Conservation (phyloP, 2,113 vertebrate genomes). For the Ardeotis arabs region DNA sequence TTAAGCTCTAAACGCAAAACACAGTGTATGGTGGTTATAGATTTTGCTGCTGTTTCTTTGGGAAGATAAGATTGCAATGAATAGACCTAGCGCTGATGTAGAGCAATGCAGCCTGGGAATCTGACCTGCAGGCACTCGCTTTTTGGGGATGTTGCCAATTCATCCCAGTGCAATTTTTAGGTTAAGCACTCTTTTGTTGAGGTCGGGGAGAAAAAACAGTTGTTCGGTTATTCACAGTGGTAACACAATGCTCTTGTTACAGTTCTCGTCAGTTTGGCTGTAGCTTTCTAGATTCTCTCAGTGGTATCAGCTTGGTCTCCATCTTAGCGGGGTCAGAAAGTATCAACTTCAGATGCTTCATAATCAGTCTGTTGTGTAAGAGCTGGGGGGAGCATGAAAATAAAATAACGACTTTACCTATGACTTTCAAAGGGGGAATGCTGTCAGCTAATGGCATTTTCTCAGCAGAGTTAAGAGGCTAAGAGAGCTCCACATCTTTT, state of each 20-base stretch:
- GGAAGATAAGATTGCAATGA: not conserved
- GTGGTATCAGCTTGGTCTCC: not conserved
- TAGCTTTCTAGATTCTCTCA: not conserved
- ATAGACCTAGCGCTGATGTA: not conserved
- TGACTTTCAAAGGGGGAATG: constrained; percentile 31
- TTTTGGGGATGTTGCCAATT: not conserved
- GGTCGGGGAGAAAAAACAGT: not conserved
- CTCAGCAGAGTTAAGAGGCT: not conserved
- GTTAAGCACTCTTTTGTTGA: not conserved
- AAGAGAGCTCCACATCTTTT: not conserved
- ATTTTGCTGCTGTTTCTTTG: not conserved
- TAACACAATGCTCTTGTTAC: not conserved
- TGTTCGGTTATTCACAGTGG: not conserved
- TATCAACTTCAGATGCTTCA: not conserved
- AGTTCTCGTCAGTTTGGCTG: not conserved
- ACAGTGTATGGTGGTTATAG: not conserved
- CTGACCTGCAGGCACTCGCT: not conserved
- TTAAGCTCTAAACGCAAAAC: not conserved
- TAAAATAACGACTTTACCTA: constrained; percentile 19
- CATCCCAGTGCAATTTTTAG: not conserved
- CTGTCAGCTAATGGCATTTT: not conserved
- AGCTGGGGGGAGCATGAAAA: not conserved
- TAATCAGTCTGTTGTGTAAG: not conserved
- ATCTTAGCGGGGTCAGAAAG: not conserved
- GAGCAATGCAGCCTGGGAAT: not conserved